Percentiles rank a stretch among this genome's conserved stretches.
Evolutionary conservation across 2,113 vertebrate species (phyloP).

Genomic region (Leptodactylus fuscus): DNA sequence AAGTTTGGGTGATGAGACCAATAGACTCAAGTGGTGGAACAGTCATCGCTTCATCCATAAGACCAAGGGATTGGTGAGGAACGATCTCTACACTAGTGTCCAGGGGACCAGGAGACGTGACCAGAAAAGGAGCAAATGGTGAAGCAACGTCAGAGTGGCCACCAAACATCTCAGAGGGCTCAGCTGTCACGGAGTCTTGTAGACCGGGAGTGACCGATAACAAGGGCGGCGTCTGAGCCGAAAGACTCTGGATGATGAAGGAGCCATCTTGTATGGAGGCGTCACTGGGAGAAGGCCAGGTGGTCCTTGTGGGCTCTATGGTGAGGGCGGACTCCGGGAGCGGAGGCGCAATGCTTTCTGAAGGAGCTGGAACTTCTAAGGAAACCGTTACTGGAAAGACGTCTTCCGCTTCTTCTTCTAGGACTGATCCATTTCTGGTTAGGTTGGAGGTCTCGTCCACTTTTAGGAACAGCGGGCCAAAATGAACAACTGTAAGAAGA

Average conservation of each 20-base stretch:
- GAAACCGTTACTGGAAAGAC: background rate
- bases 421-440: background rate
- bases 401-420: background rate
- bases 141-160: background rate
- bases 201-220: background rate
- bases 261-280: background rate
- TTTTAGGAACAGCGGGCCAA: background rate
- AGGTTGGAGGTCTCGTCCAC: background rate
- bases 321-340: background rate
- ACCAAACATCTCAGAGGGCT: background rate
- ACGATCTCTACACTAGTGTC: background rate
- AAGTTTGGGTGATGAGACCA: background rate
- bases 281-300: background rate
- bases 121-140: background rate
- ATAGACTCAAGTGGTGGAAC: background rate
- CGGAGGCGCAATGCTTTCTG: background rate
- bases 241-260: background rate
- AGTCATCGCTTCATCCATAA: background rate
- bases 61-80: too few species aligned
- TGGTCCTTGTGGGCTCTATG: background rate
- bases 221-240: background rate
- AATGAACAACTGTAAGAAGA: constrained; percentile 18
- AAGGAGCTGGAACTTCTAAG: background rate
- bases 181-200: background rate
- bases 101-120: background rate